Conservation (phyloP, 2,113 vertebrate species). For the Neopipo cinnamomea region DNA sequence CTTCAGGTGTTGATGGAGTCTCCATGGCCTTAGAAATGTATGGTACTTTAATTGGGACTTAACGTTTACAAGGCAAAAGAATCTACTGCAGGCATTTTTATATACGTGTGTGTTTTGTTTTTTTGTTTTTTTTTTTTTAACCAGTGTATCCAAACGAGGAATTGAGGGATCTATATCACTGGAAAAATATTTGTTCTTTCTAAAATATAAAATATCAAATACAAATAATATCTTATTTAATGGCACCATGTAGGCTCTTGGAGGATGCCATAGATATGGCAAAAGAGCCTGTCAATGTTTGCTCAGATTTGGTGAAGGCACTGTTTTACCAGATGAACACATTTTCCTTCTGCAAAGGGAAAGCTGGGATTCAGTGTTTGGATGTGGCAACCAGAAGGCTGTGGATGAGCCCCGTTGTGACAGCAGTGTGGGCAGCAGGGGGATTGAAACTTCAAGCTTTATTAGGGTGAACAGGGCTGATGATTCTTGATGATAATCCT, state of each 20-base stretch:
- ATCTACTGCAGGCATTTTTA: background rate
- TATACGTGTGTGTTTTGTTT: no score
- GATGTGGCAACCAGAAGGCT: background rate
- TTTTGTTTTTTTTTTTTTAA: background rate
- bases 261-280: background rate
- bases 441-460: background rate
- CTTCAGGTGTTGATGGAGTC: background rate
- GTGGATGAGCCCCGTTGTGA: background rate
- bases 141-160: background rate
- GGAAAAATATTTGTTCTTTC: background rate
- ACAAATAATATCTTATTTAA: background rate
- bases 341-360: background rate
- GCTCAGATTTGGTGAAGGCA: background rate
- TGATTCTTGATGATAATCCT: background rate
- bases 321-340: background rate
- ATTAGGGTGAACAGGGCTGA: fast-evolving
- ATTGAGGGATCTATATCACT: background rate
- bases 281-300: background rate
- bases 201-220: background rate
- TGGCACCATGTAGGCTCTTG: background rate
- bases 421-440: background rate
- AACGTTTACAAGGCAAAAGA: background rate
- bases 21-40: background rate
- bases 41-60: background rate
- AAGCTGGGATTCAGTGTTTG: background rate